phyloP scores from a whole-genome alignment of 2,797 vertebrate genomes.

The Botia almorhae region DNA sequence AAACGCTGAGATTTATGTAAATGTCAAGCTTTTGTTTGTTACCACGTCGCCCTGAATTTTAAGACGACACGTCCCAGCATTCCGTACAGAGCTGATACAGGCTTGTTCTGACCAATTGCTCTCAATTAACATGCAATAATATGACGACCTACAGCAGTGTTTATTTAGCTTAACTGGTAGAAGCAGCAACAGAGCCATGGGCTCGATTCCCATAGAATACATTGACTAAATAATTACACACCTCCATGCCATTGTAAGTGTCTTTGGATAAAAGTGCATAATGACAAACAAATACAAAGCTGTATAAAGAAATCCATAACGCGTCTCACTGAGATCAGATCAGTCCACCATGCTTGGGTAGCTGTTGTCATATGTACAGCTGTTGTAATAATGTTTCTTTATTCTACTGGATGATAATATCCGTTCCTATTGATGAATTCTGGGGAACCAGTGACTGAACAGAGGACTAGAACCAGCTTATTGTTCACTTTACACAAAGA shows the following conservation, averaged over 20 bases:
- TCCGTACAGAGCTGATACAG: neutral
- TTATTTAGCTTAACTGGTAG: no score
- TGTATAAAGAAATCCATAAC: neutral
- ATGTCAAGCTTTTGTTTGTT: constrained; percentile 34
- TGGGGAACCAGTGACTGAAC: constrained; percentile 27
- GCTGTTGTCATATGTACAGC: constrained; percentile 69
- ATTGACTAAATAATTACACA: neutral
- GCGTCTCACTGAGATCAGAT: neutral
- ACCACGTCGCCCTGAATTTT: constrained; percentile 4
- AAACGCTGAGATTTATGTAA: constrained; percentile 20
- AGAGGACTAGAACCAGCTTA: constrained; percentile 39
- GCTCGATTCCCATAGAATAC: neutral
- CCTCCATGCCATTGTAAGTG: neutral
- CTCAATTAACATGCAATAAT: neutral
- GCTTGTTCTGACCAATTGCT: neutral
- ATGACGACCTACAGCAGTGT: neutral
- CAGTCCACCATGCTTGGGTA: constrained; percentile 60
- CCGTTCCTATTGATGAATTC: constrained; percentile 67
- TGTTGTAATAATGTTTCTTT: constrained; percentile 70
- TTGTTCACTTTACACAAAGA: constrained; percentile 54
- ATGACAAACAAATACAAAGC: neutral
- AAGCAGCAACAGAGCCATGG: neutral
- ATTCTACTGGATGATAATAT: constrained; percentile 71
- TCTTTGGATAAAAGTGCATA: neutral
- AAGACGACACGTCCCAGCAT: neutral